A percentile compares a stretch with the other conserved stretches of the same genome.
These are phyloP conservation scores for Hylia prasina DNA, from an alignment of 2,113 vertebrate species.

Conservation along the genomic window DNA sequence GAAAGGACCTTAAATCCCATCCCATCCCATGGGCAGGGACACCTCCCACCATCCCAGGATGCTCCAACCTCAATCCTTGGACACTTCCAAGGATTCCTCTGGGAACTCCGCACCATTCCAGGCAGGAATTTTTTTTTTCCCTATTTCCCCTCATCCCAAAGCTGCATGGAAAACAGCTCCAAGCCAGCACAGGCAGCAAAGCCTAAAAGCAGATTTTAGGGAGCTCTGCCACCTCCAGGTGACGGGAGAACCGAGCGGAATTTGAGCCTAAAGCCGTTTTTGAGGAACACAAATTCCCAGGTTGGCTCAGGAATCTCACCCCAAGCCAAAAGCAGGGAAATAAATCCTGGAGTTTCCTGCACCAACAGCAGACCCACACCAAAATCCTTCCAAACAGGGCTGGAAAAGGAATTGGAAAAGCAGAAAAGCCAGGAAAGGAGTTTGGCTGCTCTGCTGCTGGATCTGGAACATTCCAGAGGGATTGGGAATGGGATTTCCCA, in stretches of 20 bases:
- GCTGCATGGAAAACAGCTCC: not conserved
- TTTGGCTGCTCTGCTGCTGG: not conserved
- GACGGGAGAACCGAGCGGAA: not conserved
- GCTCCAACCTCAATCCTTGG: not conserved
- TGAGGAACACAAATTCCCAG: not conserved
- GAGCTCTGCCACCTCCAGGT: not conserved
- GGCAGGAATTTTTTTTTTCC: not conserved
- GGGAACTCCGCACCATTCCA: not conserved
- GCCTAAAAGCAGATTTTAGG: not conserved
- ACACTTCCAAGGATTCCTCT: not conserved
- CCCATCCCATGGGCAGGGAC: not conserved
- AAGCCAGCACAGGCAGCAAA: not conserved
- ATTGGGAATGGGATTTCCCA: not conserved
- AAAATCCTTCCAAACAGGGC: not conserved
- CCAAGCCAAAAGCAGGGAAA: not conserved
- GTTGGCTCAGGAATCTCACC: not conserved
- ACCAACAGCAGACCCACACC: not conserved
- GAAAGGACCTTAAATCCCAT: not conserved
- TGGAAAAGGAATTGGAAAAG: not conserved
- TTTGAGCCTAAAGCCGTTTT: not conserved
- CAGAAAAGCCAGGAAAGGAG: not conserved
- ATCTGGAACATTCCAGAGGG: not conserved
- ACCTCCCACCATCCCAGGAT: rapidly evolving
- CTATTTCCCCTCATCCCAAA: not conserved
- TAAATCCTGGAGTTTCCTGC: not conserved